These are phyloP conservation scores for Ctenopoma kingsleyae DNA, from an alignment of 2,797 vertebrate species.

Conservation along the genomic window DNA sequence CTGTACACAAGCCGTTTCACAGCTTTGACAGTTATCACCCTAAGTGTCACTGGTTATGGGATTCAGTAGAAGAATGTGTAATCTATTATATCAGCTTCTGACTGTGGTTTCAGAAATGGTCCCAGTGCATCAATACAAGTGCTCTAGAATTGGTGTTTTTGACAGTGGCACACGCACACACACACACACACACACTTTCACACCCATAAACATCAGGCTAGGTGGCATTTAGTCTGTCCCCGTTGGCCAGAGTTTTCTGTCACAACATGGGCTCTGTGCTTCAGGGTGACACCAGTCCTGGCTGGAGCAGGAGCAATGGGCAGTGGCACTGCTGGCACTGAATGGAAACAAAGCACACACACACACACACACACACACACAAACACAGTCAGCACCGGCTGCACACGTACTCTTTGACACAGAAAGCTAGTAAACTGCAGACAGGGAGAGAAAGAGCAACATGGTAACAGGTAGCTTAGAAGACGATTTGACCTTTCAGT, in stretches of 20 bases:
- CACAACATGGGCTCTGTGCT: constrained; percentile 52
- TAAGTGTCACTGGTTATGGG: constrained; percentile 28
- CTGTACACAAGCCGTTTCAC: constrained; percentile 35
- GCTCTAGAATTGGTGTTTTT: constrained; percentile 40
- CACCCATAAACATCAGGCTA: constrained; percentile 39
- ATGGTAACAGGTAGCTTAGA: constrained; percentile 41
- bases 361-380: neutral
- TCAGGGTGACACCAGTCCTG: constrained; percentile 48
- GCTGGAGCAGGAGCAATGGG: constrained; percentile 38
- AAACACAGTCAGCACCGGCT: neutral
- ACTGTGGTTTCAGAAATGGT: constrained; percentile 25
- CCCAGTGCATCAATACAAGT: constrained; percentile 33
- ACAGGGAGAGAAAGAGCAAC: neutral
- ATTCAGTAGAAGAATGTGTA: constrained; percentile 39
- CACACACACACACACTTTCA: constrained; percentile 42
- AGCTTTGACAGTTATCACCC: constrained; percentile 43
- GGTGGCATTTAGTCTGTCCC: constrained; percentile 58
- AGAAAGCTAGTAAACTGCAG: neutral
- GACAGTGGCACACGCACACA: constrained; percentile 21
- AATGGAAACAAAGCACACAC: constrained; percentile 45
- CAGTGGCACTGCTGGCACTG: constrained; percentile 25
- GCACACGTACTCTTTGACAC: constrained; percentile 5
- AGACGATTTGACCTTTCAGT: constrained; percentile 62
- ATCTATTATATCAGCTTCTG: constrained; percentile 33
- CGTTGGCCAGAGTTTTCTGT: constrained; percentile 32